These are phyloP conservation scores for Ophioninae sp. DNA, from an alignment of 2,888 invertebrate species.

Conservation along the genomic window DNA sequence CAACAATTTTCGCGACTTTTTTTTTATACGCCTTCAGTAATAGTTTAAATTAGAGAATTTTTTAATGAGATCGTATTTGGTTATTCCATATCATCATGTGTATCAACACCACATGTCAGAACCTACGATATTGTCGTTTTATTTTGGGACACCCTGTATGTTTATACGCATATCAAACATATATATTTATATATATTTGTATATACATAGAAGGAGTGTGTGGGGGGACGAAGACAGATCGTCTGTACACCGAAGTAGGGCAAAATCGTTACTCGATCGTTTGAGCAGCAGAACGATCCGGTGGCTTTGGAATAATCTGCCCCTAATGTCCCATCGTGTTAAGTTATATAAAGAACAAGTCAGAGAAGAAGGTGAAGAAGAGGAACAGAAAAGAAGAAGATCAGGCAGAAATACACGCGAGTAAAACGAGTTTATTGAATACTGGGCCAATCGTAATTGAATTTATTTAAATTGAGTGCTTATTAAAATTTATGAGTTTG, in stretches of 20 bases:
- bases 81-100: too few relatives aligned
- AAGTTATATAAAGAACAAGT: constrained; percentile 49
- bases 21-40: too few relatives aligned
- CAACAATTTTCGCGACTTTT: too few relatives aligned
- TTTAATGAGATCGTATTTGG: too few relatives aligned
- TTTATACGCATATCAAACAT: neutral
- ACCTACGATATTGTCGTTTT: too few relatives aligned
- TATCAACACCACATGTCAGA: too few relatives aligned
- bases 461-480: neutral
- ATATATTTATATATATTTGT: neutral
- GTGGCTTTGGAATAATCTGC: constrained; percentile 50
- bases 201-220: neutral
- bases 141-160: too few relatives aligned
- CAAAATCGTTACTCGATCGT: constrained; percentile 57
- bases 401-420: neutral
- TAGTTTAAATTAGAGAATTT: too few relatives aligned
- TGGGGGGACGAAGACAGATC: constrained; percentile 39
- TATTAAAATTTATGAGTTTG: neutral
- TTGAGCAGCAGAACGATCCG: constrained; percentile 44
- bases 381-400: constrained; percentile 10
- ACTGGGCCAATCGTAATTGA: neutral
- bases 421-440: neutral
- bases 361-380: constrained; percentile 27
- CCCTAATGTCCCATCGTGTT: constrained; percentile 44
- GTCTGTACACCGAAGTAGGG: constrained; percentile 54